Evolutionary conservation across 2,888 invertebrate genomes (phyloP).

Genomic region (Tetragonula carbonaria): DNA sequence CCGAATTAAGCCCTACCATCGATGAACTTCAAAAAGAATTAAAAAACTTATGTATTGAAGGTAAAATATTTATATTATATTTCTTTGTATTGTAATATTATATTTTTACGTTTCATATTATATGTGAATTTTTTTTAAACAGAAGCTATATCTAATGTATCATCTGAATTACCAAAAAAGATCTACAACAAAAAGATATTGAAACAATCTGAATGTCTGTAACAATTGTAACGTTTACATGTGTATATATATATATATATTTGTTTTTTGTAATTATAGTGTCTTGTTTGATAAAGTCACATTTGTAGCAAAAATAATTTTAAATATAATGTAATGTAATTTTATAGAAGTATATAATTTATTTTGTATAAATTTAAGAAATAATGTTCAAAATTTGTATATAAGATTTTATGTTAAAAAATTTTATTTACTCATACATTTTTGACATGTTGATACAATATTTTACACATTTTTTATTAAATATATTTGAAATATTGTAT

Average conservation of each 20-base stretch:
- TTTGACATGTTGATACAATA: slow-evolving; percentile 3
- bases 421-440: neutral
- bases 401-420: neutral
- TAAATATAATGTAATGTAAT: neutral
- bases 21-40: slow-evolving; percentile 70
- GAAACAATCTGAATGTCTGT: slow-evolving; percentile 10
- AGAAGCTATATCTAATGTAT: slow-evolving; percentile 9
- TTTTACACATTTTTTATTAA: neutral
- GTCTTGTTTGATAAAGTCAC: neutral
- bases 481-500: slow-evolving; percentile 8
- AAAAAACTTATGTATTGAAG: slow-evolving; percentile 70
- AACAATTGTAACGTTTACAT: neutral
- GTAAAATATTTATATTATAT: slow-evolving; percentile 64
- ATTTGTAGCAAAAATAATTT: neutral
- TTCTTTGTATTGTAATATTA: neutral
- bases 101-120: neutral
- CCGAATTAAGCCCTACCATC: slow-evolving; percentile 36
- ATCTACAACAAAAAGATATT: slow-evolving; percentile 13
- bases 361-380: neutral
- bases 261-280: neutral
- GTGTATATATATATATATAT: neutral
- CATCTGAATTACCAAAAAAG: neutral
- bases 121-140: neutral
- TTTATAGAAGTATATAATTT: slow-evolving; percentile 1
- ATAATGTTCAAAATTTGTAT: neutral